Conservation (phyloP, 1,140 invertebrate genomes). For the Drosophila persimilis region DNA sequence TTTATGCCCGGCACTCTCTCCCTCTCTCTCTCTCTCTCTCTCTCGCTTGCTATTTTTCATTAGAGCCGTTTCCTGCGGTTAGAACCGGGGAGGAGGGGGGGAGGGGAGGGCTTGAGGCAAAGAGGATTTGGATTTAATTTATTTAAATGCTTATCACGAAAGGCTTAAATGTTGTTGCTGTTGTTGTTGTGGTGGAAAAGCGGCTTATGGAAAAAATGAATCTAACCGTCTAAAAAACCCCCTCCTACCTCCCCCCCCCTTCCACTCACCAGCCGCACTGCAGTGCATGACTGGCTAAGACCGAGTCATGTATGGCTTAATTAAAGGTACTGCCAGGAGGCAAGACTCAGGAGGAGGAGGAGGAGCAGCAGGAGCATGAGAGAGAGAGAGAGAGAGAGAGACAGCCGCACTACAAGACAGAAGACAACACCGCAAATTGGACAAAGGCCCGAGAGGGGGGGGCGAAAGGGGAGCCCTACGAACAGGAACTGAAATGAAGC, state of each 20-base stretch:
- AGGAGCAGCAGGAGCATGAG: constrained; percentile 14
- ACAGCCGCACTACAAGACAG: constrained; percentile 35
- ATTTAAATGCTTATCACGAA: constrained; percentile 81
- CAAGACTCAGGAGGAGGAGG: constrained; percentile 8
- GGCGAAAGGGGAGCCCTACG: neutral
- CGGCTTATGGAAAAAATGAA: constrained; percentile 65
- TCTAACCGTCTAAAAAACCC: constrained; percentile 8
- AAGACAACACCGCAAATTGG: constrained; percentile 25
- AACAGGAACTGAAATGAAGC: constrained; percentile 15
- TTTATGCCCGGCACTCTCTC: constrained; percentile 57
- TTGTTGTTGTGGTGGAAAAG: constrained; percentile 77
- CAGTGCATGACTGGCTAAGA: constrained; percentile 6
- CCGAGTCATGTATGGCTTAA: constrained; percentile 56
- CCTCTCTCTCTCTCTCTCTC: no score
- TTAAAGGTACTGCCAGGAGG: constrained; percentile 43
- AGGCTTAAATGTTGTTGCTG: constrained; percentile 81
- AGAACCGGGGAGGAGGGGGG: neutral
- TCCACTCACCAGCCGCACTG: neutral
- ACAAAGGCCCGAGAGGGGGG: constrained; percentile 1
- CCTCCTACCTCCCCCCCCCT: neutral
- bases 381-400: neutral
- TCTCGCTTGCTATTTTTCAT: constrained; percentile 65
- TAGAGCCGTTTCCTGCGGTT: constrained; percentile 68
- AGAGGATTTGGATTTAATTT: constrained; percentile 74
- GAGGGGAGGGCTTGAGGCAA: constrained; percentile 3